A percentile compares a stretch with the other conserved stretches of the same genome.
Evolutionary conservation across 1,140 invertebrate species (phyloP).

Genomic region (Hormaphis cornu): DNA sequence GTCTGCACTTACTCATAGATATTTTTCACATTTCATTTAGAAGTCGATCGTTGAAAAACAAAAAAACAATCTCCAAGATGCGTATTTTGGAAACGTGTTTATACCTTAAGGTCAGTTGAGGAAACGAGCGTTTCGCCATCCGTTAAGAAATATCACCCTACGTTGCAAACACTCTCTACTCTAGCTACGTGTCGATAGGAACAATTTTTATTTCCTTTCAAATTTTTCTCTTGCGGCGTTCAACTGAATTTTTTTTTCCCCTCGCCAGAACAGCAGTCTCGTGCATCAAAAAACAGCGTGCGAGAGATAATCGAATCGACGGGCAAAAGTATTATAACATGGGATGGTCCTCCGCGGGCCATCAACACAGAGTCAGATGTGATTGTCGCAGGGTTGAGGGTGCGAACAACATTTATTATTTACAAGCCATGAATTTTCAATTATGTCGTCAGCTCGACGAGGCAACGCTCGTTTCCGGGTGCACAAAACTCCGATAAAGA

Average conservation of each 20-base stretch:
- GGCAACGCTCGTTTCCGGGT: slow-evolving; percentile 20
- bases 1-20: too few relatives aligned
- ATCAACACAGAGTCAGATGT: too few relatives aligned
- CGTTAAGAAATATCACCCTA: too few relatives aligned
- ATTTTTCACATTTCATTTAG: too few relatives aligned
- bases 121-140: too few relatives aligned
- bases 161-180: too few relatives aligned
- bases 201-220: not conserved
- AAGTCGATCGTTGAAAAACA: too few relatives aligned
- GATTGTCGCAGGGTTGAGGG: not conserved
- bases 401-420: slow-evolving; percentile 20
- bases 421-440: slow-evolving; percentile 31
- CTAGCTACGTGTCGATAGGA: too few relatives aligned
- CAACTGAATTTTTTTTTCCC: not conserved
- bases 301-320: slow-evolving; percentile 10
- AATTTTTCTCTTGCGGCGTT: not conserved
- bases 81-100: too few relatives aligned
- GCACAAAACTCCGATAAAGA: slow-evolving; percentile 24
- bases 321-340: not conserved
- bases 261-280: not conserved
- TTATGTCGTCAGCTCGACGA: slow-evolving; percentile 8
- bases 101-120: too few relatives aligned
- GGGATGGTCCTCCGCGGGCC: too few relatives aligned
- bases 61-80: too few relatives aligned
- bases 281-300: not conserved